Evolutionary conservation across 1,140 invertebrate genomes (phyloP), one percentile per base, ranked within the genome.

Genomic region (Venturia canescens): DNA sequence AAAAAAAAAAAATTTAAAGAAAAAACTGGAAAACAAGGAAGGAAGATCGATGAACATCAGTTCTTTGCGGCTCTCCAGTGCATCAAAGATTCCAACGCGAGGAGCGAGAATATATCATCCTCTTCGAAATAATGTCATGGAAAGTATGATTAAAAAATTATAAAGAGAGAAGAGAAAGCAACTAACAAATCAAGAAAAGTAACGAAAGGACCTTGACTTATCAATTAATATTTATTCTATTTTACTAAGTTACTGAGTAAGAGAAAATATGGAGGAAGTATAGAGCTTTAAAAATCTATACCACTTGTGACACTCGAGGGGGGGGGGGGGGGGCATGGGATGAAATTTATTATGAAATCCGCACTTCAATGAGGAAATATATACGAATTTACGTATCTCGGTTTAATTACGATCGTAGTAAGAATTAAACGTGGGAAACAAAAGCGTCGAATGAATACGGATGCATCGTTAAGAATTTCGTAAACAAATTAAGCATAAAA

Each of bases 211-310:
- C 82, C 83, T 83, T 82, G 81, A 67, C 83, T 75, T 80, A 81
- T 85, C 70, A 78, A 81, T 66, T 86, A 86, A 84, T 84, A 86
- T 87, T 86, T 88, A 86, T 85, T 86, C 82, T 86, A 88, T 74
- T 83, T 85, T 69, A 86, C 84, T 82, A 80, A n/a, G 75, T 77
- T 77, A 77, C 57, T 60, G 26, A 77, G 53, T 26, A 23, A 63
- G 74, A 53, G 48, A 53, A 21, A 7, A 21, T n/a, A 21, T n/a
- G 50, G 18, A 21, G 50, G 50, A 53, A 66, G 57, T 77, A 77
- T 77, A 77, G 75, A 77, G 75, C 75, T 78, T 81, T 84, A 86
- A 84, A 63, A 82, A 67, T 77, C 53, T 82, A 81, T 79, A 80
- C 9, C 81, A 79, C 75, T 48, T 77, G 71, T 80, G 80, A 77